These are phyloP conservation scores for Strongylocentrotus purpuratus DNA, from an alignment of 35 echinoderm and acorn worm species.

Conservation along the genomic window DNA sequence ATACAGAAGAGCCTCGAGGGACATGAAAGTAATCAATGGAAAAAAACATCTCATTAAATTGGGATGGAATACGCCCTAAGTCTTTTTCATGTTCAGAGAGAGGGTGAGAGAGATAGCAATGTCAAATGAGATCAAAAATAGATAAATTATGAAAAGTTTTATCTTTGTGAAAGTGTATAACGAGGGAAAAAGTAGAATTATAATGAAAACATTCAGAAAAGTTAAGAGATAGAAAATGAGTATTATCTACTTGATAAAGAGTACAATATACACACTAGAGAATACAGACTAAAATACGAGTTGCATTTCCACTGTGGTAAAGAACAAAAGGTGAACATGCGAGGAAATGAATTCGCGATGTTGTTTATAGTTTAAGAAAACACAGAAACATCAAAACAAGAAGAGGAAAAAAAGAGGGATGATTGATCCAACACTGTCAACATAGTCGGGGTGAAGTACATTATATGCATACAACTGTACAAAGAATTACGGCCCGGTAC, in stretches of 20 bases:
- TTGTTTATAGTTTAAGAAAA: neutral
- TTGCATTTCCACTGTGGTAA: neutral
- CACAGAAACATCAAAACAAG: neutral
- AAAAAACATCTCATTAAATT: too few species aligned
- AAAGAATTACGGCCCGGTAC: neutral
- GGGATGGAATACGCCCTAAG: too few species aligned
- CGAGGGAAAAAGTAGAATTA: too few species aligned
- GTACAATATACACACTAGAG: neutral
- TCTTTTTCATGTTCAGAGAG: too few species aligned
- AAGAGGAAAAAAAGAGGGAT: neutral
- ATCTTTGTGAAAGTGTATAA: too few species aligned
- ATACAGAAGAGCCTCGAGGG: too few species aligned
- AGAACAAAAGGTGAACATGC: neutral
- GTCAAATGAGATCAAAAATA: too few species aligned
- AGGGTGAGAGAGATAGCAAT: too few species aligned
- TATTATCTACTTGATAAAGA: neutral
- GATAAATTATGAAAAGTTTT: too few species aligned
- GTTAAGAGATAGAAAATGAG: too few species aligned
- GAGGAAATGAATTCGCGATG: neutral
- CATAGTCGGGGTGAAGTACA: neutral
- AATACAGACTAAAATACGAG: neutral
- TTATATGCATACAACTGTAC: neutral
- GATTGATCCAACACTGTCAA: neutral
- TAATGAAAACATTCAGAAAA: too few species aligned
- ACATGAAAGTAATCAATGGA: too few species aligned